Base-by-base conservation (phyloP, 2,888 invertebrate genomes). In the Physocephala rufipes region DNA sequence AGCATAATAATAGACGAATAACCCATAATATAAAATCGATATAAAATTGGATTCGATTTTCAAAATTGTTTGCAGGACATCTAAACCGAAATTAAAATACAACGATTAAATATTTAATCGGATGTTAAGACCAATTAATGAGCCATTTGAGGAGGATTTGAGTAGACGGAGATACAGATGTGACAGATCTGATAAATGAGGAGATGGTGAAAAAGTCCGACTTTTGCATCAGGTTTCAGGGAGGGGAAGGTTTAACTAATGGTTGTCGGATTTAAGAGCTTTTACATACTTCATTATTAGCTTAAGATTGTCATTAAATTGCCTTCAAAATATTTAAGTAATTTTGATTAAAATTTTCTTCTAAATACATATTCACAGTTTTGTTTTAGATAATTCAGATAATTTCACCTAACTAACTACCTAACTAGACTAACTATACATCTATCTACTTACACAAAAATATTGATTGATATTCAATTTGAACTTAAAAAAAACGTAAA, bases 291-390 rank as follows among this genome's bases (percentile, higher is more conserved):
- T 65, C 53, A 13, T 43, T 67, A 58, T 58, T 9, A 45, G 43
- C 58, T 67, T 62, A 51, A 62, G 68, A 68, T 68, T 68, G 68
- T 68, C 68, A 68, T 62, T 51, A 51, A 68, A 51, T 68, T 61
- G 68, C 53, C 62, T 62, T 68, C 62, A 62, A 67, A 61, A 68
- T 62, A 68, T 62, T 58, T 58, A 28, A 58, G 7, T 55, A 66
- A 36, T 58, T 68, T 62, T 53, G 49, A 61, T 51, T 67, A 61
- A 19, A 66, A 30, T 30, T 13, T 28, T 65, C 28, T 51, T 36
- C 30, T 19, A 19, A 51, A 19, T 51, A 51, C 19, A 51, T 51
- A 28, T 59, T 59, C 15, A 16, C 24, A 55, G 24, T n/a, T 62
- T 36, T 9, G 62, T 21, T 55, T 15, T 55, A 55, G 1, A 15